A percentile compares a stretch with the other conserved stretches of the same genome.
Evolutionary conservation across 2,888 invertebrate species (phyloP).

Genomic region (Plebejus melissa): DNA sequence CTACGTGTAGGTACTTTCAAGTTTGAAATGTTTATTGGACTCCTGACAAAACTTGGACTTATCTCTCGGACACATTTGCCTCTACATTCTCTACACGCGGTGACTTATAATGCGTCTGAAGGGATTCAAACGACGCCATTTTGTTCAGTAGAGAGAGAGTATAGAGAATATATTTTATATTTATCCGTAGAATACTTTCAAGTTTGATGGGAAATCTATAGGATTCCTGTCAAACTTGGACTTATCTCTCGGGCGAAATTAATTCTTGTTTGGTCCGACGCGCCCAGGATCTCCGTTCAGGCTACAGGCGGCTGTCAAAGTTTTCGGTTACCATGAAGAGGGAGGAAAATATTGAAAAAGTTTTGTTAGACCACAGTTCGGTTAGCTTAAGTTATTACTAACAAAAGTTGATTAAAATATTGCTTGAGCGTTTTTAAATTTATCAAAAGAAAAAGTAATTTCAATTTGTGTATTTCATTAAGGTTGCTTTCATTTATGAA

Average conservation of each 20-base stretch:
- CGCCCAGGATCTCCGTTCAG: neutral
- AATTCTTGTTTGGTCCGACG: neutral
- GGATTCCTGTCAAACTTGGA: neutral
- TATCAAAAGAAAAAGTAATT: neutral
- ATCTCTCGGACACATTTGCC: too few species aligned
- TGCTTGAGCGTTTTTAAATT: neutral
- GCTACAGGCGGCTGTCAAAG: neutral
- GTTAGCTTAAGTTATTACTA: neutral
- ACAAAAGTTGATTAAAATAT: neutral
- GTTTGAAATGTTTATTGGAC: too few species aligned
- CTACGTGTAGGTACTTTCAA: too few species aligned
- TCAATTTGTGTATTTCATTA: constrained; percentile 11
- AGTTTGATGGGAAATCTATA: neutral
- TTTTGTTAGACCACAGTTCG: neutral
- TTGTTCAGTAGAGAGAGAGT: too few species aligned
- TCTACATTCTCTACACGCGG: too few species aligned
- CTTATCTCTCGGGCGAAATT: constrained; percentile 1
- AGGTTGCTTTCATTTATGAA: constrained; percentile 11
- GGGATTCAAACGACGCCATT: too few species aligned
- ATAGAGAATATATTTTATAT: too few species aligned
- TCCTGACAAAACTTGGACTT: too few species aligned
- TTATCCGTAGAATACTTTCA: neutral
- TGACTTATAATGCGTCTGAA: too few species aligned
- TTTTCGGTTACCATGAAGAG: neutral
- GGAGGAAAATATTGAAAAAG: constrained; percentile 17